Base-by-base conservation (phyloP, 2,797 vertebrate species). In the Rallus crepitans region DNA sequence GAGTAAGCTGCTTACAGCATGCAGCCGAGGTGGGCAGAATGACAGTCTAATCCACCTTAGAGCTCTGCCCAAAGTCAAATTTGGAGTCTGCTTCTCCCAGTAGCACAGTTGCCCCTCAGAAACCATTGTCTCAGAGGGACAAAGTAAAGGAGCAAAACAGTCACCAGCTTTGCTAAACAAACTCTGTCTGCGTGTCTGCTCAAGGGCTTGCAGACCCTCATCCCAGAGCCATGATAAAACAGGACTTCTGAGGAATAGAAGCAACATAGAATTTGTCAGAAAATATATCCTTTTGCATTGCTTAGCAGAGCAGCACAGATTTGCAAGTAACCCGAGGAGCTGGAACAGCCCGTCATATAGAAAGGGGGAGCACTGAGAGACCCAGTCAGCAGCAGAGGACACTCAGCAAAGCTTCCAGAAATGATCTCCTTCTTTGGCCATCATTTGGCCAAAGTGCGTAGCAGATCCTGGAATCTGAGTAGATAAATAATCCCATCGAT, bases 1-100 rank as follows among this genome's bases (percentile, higher is more conserved):
- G 8, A 79, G 37, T 85, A 95, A 96, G 92, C 91, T 85, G 71
- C 94, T 93, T 95, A 89, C 33, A 89, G 82, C 59, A 37, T 66
- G 59, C 63, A 47, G 71, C 47, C 82, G 64, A 87, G 64, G 60
- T 90, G 83, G 91, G 53, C 82, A 92, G 78, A 87, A 71, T 61
- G 56, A 53, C 39, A 27, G 39, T 23, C 89, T 93, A 82, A 91
- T 93, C 88, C 80, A 94, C 73, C 77, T 84, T 42, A 76, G 80
- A 66, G 24, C 70, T 81, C 94, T 88, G 56, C 39, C 70, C 77
- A 79, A 93, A 90, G 66, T 89, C 59, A 87, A 87, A 91, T 87
- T 72, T 82, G 73, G 55, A 89, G 70, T 45, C 42, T 91, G 45
- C 40, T 79, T 94, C 88, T 63, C 66, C 91, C 31, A 66, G 60